Evolutionary conservation across 1,140 invertebrate species (phyloP).

Genomic region (Drosophila rhopaloa): DNA sequence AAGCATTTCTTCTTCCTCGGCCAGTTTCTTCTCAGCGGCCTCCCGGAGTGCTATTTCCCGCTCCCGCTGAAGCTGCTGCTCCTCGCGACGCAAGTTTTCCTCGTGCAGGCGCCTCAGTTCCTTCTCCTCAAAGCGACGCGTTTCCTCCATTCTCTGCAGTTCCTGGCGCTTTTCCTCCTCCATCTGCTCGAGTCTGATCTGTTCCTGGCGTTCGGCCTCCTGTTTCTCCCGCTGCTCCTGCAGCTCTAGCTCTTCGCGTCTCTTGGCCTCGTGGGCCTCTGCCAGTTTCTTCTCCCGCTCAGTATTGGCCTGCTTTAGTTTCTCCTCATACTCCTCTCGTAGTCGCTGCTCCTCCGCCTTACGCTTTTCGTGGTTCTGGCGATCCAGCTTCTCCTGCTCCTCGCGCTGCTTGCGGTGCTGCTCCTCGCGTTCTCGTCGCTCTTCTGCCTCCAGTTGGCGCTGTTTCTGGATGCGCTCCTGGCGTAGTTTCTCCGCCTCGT

Average conservation of each 20-base stretch:
- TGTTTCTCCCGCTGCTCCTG: conserved; percentile 59
- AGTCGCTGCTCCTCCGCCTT: conserved; percentile 52
- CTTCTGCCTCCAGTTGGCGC: conserved; percentile 57
- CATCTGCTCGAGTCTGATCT: conserved; percentile 60
- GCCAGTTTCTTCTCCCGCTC: conserved; percentile 68
- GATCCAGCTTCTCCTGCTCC: conserved; percentile 58
- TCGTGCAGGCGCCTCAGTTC: conserved; percentile 68
- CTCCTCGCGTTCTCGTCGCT: conserved; percentile 51
- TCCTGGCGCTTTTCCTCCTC: conserved; percentile 72
- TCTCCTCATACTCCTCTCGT: conserved; percentile 65
- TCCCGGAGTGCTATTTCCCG: conserved; percentile 59
- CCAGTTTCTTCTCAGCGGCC: conserved; percentile 49
- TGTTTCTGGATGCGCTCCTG: conserved; percentile 57
- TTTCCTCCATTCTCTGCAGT: conserved; percentile 62
- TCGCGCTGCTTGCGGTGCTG: conserved; percentile 47
- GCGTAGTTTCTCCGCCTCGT: conserved; percentile 47
- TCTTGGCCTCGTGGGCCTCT: conserved; percentile 70
- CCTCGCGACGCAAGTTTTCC: conserved; percentile 62
- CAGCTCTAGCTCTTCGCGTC: conserved; percentile 57
- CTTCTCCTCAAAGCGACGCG: conserved; percentile 58
- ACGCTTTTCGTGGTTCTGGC: conserved; percentile 52
- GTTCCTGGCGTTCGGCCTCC: conserved; percentile 62
- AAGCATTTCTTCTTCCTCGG: conserved; percentile 68
- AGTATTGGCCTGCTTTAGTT: conserved; percentile 51
- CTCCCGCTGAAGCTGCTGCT: conserved; percentile 57